A percentile compares a stretch with the other conserved stretches of the same genome.
phyloP scores from a whole-genome alignment of 2,113 vertebrate species.

The rat (Rattus norvegicus) region DNA sequence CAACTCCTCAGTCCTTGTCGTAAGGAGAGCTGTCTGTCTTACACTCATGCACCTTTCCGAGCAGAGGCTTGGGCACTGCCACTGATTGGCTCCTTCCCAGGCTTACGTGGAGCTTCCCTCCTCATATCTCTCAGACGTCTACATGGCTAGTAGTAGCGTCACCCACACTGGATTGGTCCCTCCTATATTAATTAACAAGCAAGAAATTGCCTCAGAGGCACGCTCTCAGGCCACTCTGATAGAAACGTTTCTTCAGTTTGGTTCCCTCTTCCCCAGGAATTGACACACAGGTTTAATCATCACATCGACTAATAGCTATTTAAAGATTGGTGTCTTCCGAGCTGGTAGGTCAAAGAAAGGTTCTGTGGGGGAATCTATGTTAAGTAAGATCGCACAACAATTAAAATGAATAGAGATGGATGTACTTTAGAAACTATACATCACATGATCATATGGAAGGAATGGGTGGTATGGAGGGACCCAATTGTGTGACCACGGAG shows the following conservation, averaged over 20 bases:
- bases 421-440: background rate
- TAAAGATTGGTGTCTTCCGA: background rate
- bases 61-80: too few relatives aligned
- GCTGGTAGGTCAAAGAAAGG: background rate
- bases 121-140: too few relatives aligned
- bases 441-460: background rate
- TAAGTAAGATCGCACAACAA: background rate
- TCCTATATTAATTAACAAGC: background rate
- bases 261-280: background rate
- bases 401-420: background rate
- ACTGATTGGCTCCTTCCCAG: background rate
- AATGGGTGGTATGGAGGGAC: background rate
- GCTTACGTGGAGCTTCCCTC: background rate
- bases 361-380: background rate
- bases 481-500: background rate
- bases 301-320: background rate
- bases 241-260: background rate
- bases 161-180: background rate
- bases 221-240: background rate
- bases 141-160: background rate
- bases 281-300: background rate
- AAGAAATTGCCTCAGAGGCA: background rate
- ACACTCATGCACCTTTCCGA: too few relatives aligned
- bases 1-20: too few relatives aligned
- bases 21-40: too few relatives aligned